Conservation (phyloP, 2,888 invertebrate species). For the Drosophila anomelani region DNA sequence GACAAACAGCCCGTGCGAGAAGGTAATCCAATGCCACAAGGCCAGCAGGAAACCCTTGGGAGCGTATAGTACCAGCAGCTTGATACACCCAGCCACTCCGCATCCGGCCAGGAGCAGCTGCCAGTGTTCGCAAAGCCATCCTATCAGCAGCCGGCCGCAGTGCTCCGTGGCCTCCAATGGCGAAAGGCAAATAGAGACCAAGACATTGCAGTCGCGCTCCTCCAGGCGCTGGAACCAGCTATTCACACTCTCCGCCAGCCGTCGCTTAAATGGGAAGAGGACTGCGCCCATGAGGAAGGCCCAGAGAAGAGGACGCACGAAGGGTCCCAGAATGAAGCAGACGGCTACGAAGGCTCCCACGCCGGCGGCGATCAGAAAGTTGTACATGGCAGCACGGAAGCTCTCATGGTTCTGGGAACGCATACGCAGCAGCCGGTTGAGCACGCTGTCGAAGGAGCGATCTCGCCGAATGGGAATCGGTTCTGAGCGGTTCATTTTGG, state of each 20-base stretch:
- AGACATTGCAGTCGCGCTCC: conserved; percentile 88
- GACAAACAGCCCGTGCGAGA: conserved; percentile 82
- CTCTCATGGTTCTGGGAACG: conserved; percentile 83
- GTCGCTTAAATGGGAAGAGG: conserved; percentile 96
- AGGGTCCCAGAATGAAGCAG: conserved; percentile 94
- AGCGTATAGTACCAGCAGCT: conserved; percentile 86
- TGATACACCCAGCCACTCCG: conserved; percentile 77
- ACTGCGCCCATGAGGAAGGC: conserved; percentile 98
- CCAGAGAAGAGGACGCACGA: conserved; percentile 97
- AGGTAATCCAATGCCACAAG: conserved; percentile 85
- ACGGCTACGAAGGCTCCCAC: conserved; percentile 86
- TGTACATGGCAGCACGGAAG: conserved; percentile 84
- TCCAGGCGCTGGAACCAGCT: conserved; percentile 92
- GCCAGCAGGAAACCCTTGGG: conserved; percentile 87
- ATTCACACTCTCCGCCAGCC: conserved; percentile 90
- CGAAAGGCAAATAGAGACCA: conserved; percentile 87
- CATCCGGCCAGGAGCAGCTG: conserved; percentile 86
- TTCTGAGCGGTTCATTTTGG: conserved; percentile 79
- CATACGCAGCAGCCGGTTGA: conserved; percentile 82
- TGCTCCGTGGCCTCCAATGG: conserved; percentile 92
- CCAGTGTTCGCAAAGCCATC: conserved; percentile 89
- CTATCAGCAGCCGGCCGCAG: conserved; percentile 90
- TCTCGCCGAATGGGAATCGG: conserved; percentile 82
- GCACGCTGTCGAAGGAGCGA: conserved; percentile 84
- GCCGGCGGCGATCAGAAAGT: conserved; percentile 83